Base-by-base conservation (phyloP, 2,113 vertebrate genomes). In the Pterocles burchelli region DNA sequence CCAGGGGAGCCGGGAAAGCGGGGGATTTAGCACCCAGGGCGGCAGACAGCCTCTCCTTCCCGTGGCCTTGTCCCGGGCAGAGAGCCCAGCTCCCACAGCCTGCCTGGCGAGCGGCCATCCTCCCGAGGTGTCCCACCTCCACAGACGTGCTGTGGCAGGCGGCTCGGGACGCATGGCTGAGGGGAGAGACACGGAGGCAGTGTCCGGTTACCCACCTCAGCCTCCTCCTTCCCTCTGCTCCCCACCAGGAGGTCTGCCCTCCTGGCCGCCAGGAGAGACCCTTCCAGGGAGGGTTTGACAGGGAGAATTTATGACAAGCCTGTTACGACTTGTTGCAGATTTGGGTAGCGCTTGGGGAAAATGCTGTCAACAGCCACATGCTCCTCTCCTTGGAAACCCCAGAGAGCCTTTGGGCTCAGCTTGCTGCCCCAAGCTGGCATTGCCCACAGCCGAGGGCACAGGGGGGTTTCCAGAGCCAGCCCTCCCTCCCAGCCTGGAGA, bases 41-140 rank as follows among this genome's bases (percentile, higher is more conserved):
- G 73, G 66, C 36, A 83, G 54, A n/a, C 45, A n/a, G 28, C 28
- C n/a, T 83, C 54, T 83, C 33, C 57, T 75, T 91, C 84, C 59
- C 89, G 2, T 70, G 57, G 77, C 81, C 77, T 79, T 57, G 20
- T 61, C 54, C 28, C 0, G 7, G 80, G 73, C 73, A 76, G 57
- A 75, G 8, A 57, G 11, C 58, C n/a, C 80, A 43, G 76, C 76
- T 96, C 91, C 96, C 88, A 85, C 90, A 85, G 28, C 73, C 94
- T 43, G 72, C 72, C 62, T 95, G 82, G 80, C 38, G 3, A 95
- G 95, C 51, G 5, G 96, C 94, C 92, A 86, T 96, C 96, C 82
- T 96, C 95, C 90, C 90, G 78, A 91, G 88, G 90, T 88, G 92
- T 95, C 92, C 7, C 9, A 95, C 96, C 91, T 97, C 97, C 24